These are phyloP conservation scores for Metacarcinus magister DNA, from an alignment of 2,888 invertebrate species.

Conservation along the genomic window DNA sequence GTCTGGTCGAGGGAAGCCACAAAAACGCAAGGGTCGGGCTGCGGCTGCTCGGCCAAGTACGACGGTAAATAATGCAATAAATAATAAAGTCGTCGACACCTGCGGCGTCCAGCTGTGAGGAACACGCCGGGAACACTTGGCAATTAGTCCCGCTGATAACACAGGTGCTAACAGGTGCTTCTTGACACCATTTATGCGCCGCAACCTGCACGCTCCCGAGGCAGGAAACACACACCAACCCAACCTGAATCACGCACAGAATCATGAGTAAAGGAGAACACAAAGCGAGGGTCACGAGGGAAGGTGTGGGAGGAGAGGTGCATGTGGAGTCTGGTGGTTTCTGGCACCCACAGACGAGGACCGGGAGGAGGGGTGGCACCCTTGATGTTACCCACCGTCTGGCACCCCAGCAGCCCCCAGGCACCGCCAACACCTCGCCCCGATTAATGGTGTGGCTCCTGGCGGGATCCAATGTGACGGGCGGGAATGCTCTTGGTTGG, in stretches of 20 bases:
- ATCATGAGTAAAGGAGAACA: neutral
- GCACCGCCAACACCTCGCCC: constrained; percentile 66
- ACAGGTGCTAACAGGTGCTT: neutral
- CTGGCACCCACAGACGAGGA: neutral
- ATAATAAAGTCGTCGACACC: constrained; percentile 56
- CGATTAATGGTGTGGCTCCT: constrained; percentile 68
- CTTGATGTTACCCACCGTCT: constrained; percentile 56
- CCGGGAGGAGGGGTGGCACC: constrained; percentile 50
- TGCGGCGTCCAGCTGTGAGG: constrained; percentile 68
- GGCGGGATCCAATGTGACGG: constrained; percentile 31
- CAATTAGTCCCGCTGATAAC: constrained; percentile 60
- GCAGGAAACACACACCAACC: neutral
- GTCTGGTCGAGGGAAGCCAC: neutral
- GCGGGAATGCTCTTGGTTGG: neutral
- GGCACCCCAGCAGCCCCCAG: constrained; percentile 56
- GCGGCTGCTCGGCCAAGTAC: constrained; percentile 8
- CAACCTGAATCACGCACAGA: too few relatives aligned
- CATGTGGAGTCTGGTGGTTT: neutral
- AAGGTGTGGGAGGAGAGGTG: neutral
- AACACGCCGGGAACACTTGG: constrained; percentile 68
- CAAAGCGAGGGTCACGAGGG: neutral
- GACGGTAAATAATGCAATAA: constrained; percentile 58
- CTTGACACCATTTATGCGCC: neutral
- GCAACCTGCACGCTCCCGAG: neutral
- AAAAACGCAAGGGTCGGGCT: constrained; percentile 47